A percentile compares a stretch with the other conserved stretches of the same genome.
Evolutionary conservation across 2,113 vertebrate genomes (phyloP).

Genomic region (Serinus canaria): DNA sequence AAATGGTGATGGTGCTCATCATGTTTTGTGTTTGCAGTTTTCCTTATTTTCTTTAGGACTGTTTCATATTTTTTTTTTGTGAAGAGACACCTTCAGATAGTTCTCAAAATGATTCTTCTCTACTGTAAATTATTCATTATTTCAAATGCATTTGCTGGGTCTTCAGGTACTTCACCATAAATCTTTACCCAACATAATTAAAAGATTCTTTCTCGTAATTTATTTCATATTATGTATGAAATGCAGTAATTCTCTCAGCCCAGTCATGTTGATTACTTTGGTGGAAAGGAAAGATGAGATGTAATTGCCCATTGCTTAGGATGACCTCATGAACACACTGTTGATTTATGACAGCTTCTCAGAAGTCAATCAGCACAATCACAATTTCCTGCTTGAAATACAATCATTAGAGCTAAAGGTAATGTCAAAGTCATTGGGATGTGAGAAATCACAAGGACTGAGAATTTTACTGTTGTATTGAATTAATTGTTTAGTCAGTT

Average conservation of each 20-base stretch:
- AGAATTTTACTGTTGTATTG: neutral
- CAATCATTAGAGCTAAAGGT: slow-evolving; percentile 8
- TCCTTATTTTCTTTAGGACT: neutral
- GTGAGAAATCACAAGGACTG: neutral
- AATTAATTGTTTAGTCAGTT: neutral
- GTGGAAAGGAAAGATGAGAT: slow-evolving; percentile 34
- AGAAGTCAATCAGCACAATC: slow-evolving; percentile 32
- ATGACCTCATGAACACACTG: slow-evolving; percentile 17
- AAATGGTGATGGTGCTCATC: neutral
- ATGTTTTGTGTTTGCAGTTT: neutral
- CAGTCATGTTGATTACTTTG: slow-evolving; percentile 38
- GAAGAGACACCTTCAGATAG: neutral
- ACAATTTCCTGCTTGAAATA: neutral
- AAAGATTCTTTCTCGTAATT: slow-evolving; percentile 16
- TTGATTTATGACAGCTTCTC: slow-evolving; percentile 36
- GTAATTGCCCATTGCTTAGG: slow-evolving; percentile 37
- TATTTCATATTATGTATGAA: slow-evolving; percentile 14
- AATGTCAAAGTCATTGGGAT: neutral
- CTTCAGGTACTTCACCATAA: neutral
- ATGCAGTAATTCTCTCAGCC: neutral
- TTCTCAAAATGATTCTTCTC: neutral
- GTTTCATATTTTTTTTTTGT: neutral
- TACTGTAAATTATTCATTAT: slow-evolving; percentile 24
- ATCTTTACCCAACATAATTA: neutral
- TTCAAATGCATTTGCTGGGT: neutral